Base-by-base conservation (phyloP, 2,888 invertebrate species). In the Leptinotarsa haldemani region DNA sequence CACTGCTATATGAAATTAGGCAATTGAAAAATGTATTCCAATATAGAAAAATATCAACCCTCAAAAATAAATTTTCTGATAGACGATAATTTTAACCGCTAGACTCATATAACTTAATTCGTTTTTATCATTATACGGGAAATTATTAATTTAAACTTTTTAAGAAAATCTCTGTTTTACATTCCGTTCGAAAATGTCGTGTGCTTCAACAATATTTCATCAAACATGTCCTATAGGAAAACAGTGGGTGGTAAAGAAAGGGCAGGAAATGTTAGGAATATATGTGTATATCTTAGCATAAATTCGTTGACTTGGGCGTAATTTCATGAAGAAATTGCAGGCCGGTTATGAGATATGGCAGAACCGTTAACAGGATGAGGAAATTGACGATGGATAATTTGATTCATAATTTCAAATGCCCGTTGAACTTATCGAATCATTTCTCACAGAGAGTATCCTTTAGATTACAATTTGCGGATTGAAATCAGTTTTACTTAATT, bases 221-320 rank as follows among this genome's bases (percentile, higher is more conserved):
- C 40, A 25, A 30, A 61, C 61, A 18, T 13, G 40, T 61, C 40
- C 40, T n/a, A 30, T 61, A 61, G 61, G 40, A 61, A 61, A 61
- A 18, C 61, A 61, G 61, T 61, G 61, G 61, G 61, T 30, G 61
- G 61, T 25, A 40, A 61, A n/a, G 40, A 40, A 40, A 61, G 20
- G 25, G 30, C 61, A 61, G 61, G 61, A 61, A 61, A 30, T 61
- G 13, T 18, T 5, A 61, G n/a, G 12, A 25, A 30, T n/a, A 13
- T 61, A 61, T 61, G 61, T 61, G 40, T 25, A 61, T 61, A 61
- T 30, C 40, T 61, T 61, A 30, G 15, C 61, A 61, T 61, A 61
- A 61, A 61, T 61, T 30, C 16, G 61, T 40, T 61, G n/a, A n/a
- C 61, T 61, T 61, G 61, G 61, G 61, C 61, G 40, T 61, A 18